Evolutionary conservation across 2,113 vertebrate genomes (phyloP).

Genomic region (Octodon degus): DNA sequence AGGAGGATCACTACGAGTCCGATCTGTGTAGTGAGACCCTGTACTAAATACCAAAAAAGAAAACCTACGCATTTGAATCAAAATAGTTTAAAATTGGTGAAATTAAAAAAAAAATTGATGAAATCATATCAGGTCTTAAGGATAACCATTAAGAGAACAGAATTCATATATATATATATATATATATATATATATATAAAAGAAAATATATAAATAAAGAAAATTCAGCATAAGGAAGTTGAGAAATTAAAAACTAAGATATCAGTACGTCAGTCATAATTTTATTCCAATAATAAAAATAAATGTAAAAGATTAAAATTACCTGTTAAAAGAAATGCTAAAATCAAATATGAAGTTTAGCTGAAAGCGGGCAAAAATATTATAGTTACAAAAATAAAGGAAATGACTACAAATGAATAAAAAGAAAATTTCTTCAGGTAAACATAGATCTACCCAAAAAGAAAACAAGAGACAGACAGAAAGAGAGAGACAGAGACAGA

Average conservation of each 20-base stretch:
- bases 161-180: neutral
- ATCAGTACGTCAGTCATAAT: neutral
- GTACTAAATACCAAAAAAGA: too few relatives aligned
- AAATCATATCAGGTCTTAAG: neutral
- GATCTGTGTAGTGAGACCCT: too few relatives aligned
- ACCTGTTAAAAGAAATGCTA: neutral
- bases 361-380: neutral
- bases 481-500: neutral
- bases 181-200: neutral
- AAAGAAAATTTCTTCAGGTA: constrained; percentile 14
- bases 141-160: neutral
- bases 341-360: neutral
- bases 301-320: constrained; percentile 29
- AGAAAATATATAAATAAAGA: neutral
- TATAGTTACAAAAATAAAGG: neutral
- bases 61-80: neutral
- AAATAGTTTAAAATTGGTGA: neutral
- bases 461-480: neutral
- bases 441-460: neutral
- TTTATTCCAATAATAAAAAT: neutral
- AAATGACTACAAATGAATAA: neutral
- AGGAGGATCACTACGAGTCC: too few relatives aligned
- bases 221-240: neutral
- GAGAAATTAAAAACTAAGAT: constrained; percentile 19
- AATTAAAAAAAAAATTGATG: neutral